phyloP scores from a whole-genome alignment of 2,113 vertebrate species.

The Mustela nigripes region DNA sequence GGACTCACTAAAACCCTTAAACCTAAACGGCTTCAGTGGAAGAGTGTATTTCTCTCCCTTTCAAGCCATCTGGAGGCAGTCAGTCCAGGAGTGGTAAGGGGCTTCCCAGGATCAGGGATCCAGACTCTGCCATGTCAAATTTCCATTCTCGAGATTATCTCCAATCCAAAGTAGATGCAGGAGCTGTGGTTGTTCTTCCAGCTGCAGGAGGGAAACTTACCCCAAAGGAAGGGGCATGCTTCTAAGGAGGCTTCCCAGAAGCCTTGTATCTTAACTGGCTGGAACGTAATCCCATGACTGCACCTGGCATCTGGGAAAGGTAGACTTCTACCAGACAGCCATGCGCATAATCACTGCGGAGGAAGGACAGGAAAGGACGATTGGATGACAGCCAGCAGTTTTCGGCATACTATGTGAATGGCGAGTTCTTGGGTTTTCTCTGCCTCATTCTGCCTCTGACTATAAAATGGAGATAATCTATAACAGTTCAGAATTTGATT shows the following conservation, averaged over 20 bases:
- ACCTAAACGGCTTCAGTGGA: background rate
- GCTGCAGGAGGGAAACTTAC: background rate
- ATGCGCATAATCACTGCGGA: background rate
- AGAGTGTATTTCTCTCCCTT: conserved; percentile 35
- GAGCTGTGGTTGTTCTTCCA: background rate
- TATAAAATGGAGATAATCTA: background rate
- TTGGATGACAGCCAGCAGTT: background rate
- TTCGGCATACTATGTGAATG: background rate
- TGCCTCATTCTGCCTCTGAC: background rate
- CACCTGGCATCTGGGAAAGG: background rate
- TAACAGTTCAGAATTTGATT: background rate
- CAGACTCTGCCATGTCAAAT: background rate
- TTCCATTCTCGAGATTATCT: background rate
- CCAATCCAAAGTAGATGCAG: background rate
- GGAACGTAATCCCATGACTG: background rate
- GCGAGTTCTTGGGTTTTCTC: background rate
- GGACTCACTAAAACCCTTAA: background rate
- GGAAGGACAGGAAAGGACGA: background rate
- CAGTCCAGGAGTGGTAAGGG: background rate
- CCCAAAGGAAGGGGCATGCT: background rate
- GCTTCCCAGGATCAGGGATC: background rate
- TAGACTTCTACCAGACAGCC: background rate
- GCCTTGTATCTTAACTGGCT: background rate
- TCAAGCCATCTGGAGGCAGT: background rate
- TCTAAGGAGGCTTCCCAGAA: background rate